These are phyloP conservation scores for Drosophila setosimentum DNA, from an alignment of 2,888 invertebrate species.

Conservation along the genomic window DNA sequence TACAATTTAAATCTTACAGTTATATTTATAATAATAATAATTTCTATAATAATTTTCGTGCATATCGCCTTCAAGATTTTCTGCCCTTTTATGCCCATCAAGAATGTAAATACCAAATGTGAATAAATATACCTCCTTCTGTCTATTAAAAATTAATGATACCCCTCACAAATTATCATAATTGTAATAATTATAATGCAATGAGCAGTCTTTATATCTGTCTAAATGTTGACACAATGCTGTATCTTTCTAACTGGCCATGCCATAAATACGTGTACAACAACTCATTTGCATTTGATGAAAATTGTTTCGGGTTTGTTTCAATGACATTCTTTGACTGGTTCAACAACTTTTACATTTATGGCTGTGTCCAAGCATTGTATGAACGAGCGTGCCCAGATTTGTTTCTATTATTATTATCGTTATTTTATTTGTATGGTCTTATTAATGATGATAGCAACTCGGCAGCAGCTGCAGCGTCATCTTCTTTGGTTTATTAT, in stretches of 20 bases:
- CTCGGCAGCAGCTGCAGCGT: constrained; percentile 42
- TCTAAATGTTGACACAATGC: constrained; percentile 58
- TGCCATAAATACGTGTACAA: constrained; percentile 17
- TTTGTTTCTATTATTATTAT: constrained; percentile 2
- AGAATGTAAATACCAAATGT: neutral
- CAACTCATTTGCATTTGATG: constrained; percentile 53
- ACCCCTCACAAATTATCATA: neutral
- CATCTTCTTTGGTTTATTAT: constrained; percentile 59
- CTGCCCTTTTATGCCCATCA: neutral
- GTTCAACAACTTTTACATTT: constrained; percentile 82
- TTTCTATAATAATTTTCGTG: too few relatives aligned
- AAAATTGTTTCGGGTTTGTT: constrained; percentile 26
- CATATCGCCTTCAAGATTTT: neutral
- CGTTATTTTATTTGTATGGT: constrained; percentile 8
- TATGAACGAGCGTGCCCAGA: constrained; percentile 8
- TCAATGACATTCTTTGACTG: constrained; percentile 70
- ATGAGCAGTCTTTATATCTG: constrained; percentile 11
- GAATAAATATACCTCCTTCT: neutral
- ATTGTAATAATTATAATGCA: constrained; percentile 32
- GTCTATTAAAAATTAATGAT: neutral
- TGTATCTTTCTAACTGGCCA: constrained; percentile 6
- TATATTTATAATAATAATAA: neutral
- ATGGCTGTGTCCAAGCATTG: constrained; percentile 18
- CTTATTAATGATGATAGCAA: constrained; percentile 26
- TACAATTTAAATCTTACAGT: neutral